phyloP scores from a whole-genome alignment of 2,888 invertebrate genomes.

The Drosophila neotestacea region DNA sequence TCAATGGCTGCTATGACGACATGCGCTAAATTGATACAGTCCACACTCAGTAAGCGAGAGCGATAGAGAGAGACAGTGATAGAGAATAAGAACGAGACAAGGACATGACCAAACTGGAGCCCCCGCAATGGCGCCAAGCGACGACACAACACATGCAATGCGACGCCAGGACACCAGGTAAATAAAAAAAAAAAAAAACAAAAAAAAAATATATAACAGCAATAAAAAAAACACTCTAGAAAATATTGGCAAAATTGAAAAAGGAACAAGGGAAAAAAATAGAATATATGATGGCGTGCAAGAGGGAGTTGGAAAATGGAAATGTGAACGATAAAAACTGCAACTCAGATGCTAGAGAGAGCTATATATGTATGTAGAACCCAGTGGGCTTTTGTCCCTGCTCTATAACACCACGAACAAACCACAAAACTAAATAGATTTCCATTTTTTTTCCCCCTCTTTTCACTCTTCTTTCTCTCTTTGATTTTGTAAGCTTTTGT shows the following conservation, averaged over 20 bases:
- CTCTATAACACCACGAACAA: constrained; percentile 56
- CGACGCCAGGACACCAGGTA: constrained; percentile 61
- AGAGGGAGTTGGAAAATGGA: constrained; percentile 28
- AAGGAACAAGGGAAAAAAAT: constrained; percentile 28
- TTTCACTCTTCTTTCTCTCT: constrained; percentile 3
- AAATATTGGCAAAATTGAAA: constrained; percentile 51
- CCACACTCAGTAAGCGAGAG: constrained; percentile 39
- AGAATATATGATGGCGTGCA: constrained; percentile 11
- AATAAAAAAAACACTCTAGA: constrained; percentile 31
- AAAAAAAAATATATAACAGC: neutral
- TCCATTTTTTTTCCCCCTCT: constrained; percentile 22
- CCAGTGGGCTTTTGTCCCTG: constrained; percentile 39
- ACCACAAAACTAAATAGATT: constrained; percentile 78
- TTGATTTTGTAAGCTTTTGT: constrained; percentile 42
- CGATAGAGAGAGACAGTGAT: constrained; percentile 6
- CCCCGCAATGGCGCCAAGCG: constrained; percentile 68
- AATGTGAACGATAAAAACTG: constrained; percentile 62
- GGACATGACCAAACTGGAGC: constrained; percentile 42
- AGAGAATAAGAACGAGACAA: constrained; percentile 38
- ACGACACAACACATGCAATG: constrained; percentile 68
- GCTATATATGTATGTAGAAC: neutral
- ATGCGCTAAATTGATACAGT: constrained; percentile 81
- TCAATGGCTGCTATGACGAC: constrained; percentile 81
- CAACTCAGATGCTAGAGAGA: constrained; percentile 34
- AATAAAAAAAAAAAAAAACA: constrained; percentile 50